Conservation (phyloP, 2,888 invertebrate species). For the Pemphredon lugubris region DNA sequence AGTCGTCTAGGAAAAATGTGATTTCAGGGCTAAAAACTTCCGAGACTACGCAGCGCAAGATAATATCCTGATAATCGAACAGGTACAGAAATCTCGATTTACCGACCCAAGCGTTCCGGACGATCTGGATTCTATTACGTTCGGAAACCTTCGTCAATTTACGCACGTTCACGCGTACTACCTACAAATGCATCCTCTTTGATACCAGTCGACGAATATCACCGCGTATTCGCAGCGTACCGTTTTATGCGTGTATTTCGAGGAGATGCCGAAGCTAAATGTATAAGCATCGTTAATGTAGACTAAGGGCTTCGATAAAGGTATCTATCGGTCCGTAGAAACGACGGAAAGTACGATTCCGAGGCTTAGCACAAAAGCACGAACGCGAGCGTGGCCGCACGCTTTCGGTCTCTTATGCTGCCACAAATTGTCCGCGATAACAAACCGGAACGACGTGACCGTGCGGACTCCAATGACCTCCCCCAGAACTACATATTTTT, state of each 20-base stretch:
- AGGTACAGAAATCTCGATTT: too few species aligned
- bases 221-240: conserved; percentile 15
- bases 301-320: conserved; percentile 54
- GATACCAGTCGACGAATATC: conserved; percentile 11
- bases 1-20: too few species aligned
- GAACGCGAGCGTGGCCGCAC: conserved; percentile 39
- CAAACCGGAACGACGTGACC: conserved; percentile 60
- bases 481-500: conserved; percentile 52
- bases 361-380: conserved; percentile 49
- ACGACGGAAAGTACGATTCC: conserved; percentile 39
- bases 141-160: too few species aligned
- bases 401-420: conserved; percentile 55
- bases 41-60: too few species aligned
- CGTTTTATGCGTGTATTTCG: conserved; percentile 14
- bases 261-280: conserved; percentile 3
- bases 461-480: conserved; percentile 56
- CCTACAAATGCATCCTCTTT: not conserved
- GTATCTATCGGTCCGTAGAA: conserved; percentile 65
- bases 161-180: too few species aligned
- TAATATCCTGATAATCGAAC: too few species aligned
- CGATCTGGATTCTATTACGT: too few species aligned
- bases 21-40: too few species aligned
- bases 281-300: conserved; percentile 38
- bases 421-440: conserved; percentile 63
- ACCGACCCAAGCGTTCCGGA: too few species aligned